Conservation (phyloP, 2,888 invertebrate species). For the Camptogramma bilineatum region DNA sequence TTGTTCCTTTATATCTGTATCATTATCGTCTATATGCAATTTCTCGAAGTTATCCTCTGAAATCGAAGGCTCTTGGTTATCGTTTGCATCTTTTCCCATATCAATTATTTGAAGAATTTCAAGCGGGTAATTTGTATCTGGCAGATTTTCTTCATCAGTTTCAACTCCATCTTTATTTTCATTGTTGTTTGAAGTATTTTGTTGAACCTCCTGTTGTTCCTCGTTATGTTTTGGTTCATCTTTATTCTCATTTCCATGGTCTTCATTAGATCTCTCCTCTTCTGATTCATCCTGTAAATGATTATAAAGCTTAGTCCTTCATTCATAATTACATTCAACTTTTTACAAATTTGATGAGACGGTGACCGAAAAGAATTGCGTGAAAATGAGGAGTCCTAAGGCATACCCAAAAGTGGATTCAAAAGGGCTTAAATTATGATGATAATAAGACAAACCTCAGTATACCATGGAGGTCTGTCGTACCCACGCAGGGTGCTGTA, state of each 20-base stretch:
- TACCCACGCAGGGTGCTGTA: not conserved
- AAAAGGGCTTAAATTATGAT: too few species aligned
- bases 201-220: not conserved
- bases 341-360: too few species aligned
- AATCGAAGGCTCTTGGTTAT: not conserved
- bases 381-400: too few species aligned
- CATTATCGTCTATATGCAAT: slow-evolving; percentile 15
- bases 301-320: not conserved
- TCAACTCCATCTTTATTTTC: not conserved
- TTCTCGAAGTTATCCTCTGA: slow-evolving; percentile 8
- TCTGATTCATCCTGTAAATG: not conserved
- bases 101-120: not conserved
- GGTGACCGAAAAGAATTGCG: too few species aligned
- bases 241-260: not conserved
- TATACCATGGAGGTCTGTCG: not conserved
- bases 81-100: not conserved
- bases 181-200: not conserved
- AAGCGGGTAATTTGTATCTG: not conserved
- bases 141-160: not conserved
- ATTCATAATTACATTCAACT: too few species aligned
- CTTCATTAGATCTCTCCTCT: not conserved
- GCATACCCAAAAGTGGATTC: too few species aligned
- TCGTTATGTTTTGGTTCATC: not conserved
- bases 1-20: slow-evolving; percentile 53
- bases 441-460: not conserved